Percentiles rank a stretch among this genome's conserved stretches.
phyloP scores from a whole-genome alignment of 2,888 invertebrate species.

The Rapana venosa region DNA sequence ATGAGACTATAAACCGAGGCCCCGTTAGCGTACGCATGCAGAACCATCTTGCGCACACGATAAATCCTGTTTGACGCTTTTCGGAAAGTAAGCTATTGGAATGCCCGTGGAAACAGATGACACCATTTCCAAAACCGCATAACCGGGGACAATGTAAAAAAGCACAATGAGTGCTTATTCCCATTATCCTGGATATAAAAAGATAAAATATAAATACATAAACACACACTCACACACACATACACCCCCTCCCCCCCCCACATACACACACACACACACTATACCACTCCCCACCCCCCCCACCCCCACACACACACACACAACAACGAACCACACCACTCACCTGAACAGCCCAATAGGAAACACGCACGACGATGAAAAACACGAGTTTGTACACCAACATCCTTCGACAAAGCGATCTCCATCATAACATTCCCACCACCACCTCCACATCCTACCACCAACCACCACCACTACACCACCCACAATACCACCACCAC shows the following conservation, averaged over 20 bases:
- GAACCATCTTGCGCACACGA: no score
- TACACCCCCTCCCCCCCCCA: neutral
- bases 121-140: no score
- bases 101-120: no score
- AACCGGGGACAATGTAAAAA: no score
- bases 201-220: no score
- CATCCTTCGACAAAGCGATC: slow-evolving; percentile 6
- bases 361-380: slow-evolving; percentile 22
- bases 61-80: no score
- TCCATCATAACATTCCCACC: neutral
- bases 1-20: no score
- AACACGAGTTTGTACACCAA: slow-evolving; percentile 1
- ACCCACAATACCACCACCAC: neutral
- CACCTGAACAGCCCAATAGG: neutral
- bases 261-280: neutral
- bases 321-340: neutral
- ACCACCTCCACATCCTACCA: neutral
- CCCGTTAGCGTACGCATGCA: no score
- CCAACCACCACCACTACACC: neutral
- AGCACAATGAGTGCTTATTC: no score
- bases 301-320: neutral
- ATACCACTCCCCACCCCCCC: no score
- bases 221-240: neutral
- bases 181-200: no score
- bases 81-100: no score